Evolutionary conservation across 1,140 invertebrate genomes (phyloP).

Genomic region (Lepidostoma basale): DNA sequence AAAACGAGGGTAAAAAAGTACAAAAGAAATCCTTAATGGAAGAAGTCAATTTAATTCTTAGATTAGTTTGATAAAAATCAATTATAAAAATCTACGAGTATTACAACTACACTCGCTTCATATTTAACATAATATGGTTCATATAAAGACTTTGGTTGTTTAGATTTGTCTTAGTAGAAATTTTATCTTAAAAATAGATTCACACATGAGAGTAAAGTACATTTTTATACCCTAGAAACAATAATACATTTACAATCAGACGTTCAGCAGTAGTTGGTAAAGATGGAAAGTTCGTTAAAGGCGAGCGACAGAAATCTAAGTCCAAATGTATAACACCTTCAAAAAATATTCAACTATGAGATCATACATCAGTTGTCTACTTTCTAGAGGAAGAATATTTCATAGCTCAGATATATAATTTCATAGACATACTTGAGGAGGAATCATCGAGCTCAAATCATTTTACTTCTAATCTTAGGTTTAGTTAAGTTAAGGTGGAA

Average conservation of each 20-base stretch:
- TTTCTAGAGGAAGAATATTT: slow-evolving; percentile 28
- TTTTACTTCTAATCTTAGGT: background rate
- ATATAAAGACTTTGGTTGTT: slow-evolving; percentile 23
- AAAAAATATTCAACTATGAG: slow-evolving; percentile 46
- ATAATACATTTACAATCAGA: slow-evolving; percentile 22
- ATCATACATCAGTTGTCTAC: slow-evolving; percentile 40
- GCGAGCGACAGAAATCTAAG: slow-evolving; percentile 40
- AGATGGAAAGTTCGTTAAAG: slow-evolving; percentile 11
- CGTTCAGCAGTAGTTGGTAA: background rate
- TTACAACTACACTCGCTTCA: slow-evolving; percentile 40
- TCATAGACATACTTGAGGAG: slow-evolving; percentile 11
- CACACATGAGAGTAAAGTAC: slow-evolving; percentile 18
- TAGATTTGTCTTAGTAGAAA: slow-evolving; percentile 33
- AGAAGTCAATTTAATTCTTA: slow-evolving; percentile 42
- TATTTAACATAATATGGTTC: slow-evolving; percentile 35
- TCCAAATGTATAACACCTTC: slow-evolving; percentile 41
- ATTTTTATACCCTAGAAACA: slow-evolving; percentile 17
- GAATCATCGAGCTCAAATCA: background rate
- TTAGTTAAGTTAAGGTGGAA: background rate
- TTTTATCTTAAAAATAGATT: slow-evolving; percentile 25
- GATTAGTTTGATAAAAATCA: slow-evolving; percentile 42
- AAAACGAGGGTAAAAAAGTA: slow-evolving; percentile 45
- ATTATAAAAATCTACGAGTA: slow-evolving; percentile 45
- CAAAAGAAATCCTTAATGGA: slow-evolving; percentile 44
- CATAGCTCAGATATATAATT: slow-evolving; percentile 14